Base-by-base conservation (phyloP, 1,140 invertebrate genomes). In the Anoplophora glabripennis region DNA sequence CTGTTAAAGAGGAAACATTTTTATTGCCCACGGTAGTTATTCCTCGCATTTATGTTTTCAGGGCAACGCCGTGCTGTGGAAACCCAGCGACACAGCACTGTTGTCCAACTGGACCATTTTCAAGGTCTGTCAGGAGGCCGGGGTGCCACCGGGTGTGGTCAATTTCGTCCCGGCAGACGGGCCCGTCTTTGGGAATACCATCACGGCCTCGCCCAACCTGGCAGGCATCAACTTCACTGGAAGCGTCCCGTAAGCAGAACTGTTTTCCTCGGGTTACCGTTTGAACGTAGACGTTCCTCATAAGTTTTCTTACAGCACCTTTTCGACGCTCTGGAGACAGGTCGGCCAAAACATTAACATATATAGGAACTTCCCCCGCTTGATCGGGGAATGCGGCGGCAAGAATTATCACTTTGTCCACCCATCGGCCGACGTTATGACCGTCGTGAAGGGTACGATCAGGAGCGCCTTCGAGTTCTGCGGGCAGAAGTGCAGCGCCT, bases 391-490 rank as follows among this genome's bases (percentile, higher is more conserved):
- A 78, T 99, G 96, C 77, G 97, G 97, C 41, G 97, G 97, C 1
- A 99, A 99, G 78, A 99, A 99, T 79, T 99, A 92, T 77, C 98
- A 99, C 74, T 97, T 99, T 74, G 79, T 99, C 15, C 97, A 99
- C 79, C 83, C 89, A 1, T 87, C 90, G 17, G 97, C 96, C 11
- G 88, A 99, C 78, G 79, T 91, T 0, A 80, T 87, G 11, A 86
- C 87, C 34, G 94, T 96, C 34, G 84, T 94, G 0, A 85, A 86
- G 35, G 84, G 84, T 1, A 97, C 96, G 0, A 90, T 98, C 59
- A 81, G 88, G 54, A 91, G 94, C 53, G 86, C 96, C 18, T 99
- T 98, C 77, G 98, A 99, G 80, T 94, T 84, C 74, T 92, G 89
- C 72, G 98, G 98, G 4, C 98, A 99, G 77, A 99, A 99, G 76